Conservation (phyloP, 2,113 vertebrate genomes). For the Peromyscus californicus region DNA sequence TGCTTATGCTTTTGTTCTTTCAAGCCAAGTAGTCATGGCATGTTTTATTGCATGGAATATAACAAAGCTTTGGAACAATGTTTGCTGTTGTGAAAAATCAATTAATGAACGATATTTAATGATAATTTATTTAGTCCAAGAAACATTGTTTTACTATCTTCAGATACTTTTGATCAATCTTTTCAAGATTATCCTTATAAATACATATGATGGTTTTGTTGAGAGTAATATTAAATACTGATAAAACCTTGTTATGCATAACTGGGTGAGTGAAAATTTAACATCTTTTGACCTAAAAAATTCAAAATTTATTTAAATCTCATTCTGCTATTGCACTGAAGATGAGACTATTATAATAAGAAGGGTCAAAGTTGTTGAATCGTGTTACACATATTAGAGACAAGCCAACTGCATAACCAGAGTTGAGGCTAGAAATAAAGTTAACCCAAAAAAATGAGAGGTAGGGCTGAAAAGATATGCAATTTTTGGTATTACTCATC, state of each 20-base stretch:
- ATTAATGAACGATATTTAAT: not conserved
- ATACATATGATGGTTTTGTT: not conserved
- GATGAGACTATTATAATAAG: not conserved
- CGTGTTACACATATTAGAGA: not conserved
- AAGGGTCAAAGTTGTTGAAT: not conserved
- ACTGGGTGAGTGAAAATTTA: not conserved
- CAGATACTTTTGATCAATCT: not conserved
- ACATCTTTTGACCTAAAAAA: not conserved
- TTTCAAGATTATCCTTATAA: not conserved
- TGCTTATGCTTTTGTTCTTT: not conserved
- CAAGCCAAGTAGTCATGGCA: not conserved
- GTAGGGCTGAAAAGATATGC: not conserved
- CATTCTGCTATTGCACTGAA: not conserved
- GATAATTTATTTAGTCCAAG: not conserved
- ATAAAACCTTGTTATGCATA: not conserved
- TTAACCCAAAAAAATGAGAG: not conserved
- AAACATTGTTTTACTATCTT: not conserved
- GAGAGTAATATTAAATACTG: not conserved
- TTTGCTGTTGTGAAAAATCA: not conserved
- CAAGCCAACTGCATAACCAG: not conserved
- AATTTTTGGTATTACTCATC: constrained; percentile 10
- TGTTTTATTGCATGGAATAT: not conserved
- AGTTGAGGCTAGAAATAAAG: not conserved
- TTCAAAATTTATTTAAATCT: not conserved
- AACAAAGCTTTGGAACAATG: not conserved